Base-by-base conservation (phyloP, 2,888 invertebrate species). In the Nemoura dubitans region DNA sequence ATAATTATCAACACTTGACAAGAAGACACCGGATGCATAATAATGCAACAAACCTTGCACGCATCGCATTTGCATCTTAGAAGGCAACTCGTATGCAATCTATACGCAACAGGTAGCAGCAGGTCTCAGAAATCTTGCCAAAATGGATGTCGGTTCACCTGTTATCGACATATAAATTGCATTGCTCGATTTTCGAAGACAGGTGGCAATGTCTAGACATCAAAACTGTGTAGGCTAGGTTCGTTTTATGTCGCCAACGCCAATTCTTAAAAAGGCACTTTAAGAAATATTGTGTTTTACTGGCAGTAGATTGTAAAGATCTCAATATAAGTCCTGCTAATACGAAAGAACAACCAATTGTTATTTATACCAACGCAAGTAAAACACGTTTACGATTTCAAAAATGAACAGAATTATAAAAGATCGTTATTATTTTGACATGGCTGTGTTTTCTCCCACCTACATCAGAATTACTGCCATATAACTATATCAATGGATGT, bases 1-100 rank as follows among this genome's bases (percentile, higher is more conserved):
- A 81, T 81, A 81, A 81, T 81, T 81, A 81, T 28, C 30, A 30
- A 81, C 80, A 80, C 28, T 81, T 81, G 28, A 81, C 81, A 78
- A 26, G 81, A 81, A 81, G 81, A 81, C 29, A 81, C 81, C 81
- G 81, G 81, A 81, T 81, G 30, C 28, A 81, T 28, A 29, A 28
- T 28, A 30, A 81, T 59, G 81, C 81, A 81, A 81, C 16, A 6
- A 26, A 27, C 81, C 3, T n/a, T n/a, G n/a, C n/a, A n/a, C n/a
- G n/a, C n/a, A n/a, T n/a, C n/a, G n/a, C n/a, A n/a, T n/a, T n/a
- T 81, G 81, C 30, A 81, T 78, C 28, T n/a, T n/a, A 27, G 3
- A 78, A 6, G 16, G 2, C 81, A 81, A 81, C 1, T 81, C 7
- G 1, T 7, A 59, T 14, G 59, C 59, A 10, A 10, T 36, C 3